Percentiles rank a stretch among this genome's conserved stretches.
These are phyloP conservation scores for Ageneiosus marmoratus DNA, from an alignment of 2,113 vertebrate species.

Conservation along the genomic window DNA sequence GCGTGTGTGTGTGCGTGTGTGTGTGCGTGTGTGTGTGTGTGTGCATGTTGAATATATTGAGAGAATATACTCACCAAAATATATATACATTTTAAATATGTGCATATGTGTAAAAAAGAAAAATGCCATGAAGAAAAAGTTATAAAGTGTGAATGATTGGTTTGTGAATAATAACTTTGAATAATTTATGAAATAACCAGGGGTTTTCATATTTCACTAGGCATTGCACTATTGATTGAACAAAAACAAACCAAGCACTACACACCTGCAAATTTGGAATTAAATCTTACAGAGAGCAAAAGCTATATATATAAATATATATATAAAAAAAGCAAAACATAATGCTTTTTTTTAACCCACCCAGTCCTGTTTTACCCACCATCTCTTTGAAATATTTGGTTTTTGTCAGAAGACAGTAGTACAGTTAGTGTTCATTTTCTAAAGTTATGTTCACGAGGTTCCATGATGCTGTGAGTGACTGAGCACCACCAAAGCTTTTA, in stretches of 20 bases:
- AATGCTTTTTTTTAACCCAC: background rate
- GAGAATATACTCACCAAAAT: slow-evolving; percentile 49
- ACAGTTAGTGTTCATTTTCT: slow-evolving; percentile 12
- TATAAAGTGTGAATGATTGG: slow-evolving; percentile 40
- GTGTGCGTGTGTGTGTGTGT: slow-evolving; percentile 58
- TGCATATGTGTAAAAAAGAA: slow-evolving; percentile 51
- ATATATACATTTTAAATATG: slow-evolving; percentile 49
- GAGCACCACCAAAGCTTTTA: slow-evolving; percentile 47
- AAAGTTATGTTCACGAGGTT: slow-evolving; percentile 20
- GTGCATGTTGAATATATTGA: slow-evolving; percentile 61
- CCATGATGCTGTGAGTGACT: slow-evolving; percentile 28
- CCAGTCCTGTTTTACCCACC: slow-evolving; percentile 5
- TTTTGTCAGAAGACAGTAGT: slow-evolving; percentile 1
- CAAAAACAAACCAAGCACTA: slow-evolving; percentile 58
- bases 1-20: slow-evolving; percentile 57
- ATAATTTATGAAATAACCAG: slow-evolving; percentile 45
- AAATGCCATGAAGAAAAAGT: slow-evolving; percentile 30
- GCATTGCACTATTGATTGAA: slow-evolving; percentile 52
- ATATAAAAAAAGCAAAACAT: background rate
- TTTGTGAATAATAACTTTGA: slow-evolving; percentile 44
- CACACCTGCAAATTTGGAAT: slow-evolving; percentile 60
- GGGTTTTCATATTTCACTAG: slow-evolving; percentile 57
- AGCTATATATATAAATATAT: slow-evolving; percentile 43
- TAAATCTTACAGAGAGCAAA: slow-evolving; percentile 55
- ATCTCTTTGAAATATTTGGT: slow-evolving; percentile 36